These are phyloP conservation scores for Lysandra coridon DNA, from an alignment of 2,888 invertebrate species.

Conservation along the genomic window DNA sequence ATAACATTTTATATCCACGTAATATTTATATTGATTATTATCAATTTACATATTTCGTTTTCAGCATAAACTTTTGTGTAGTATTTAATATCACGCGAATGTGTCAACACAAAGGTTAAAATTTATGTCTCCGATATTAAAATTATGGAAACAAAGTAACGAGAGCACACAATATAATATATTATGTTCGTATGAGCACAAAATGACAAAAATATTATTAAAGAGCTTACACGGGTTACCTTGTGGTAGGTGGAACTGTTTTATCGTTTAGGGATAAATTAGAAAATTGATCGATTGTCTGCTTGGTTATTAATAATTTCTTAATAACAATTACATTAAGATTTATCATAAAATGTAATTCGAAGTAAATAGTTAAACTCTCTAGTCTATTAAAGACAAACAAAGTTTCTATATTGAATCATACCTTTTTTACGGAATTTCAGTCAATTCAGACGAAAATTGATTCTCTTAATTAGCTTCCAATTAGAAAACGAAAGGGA, in stretches of 20 bases:
- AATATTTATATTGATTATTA: background rate
- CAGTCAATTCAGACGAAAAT: background rate
- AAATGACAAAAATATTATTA: background rate
- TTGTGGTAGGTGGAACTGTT: background rate
- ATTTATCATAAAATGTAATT: no score
- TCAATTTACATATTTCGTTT: background rate
- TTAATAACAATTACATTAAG: no score
- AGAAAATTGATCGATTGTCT: background rate
- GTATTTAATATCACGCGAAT: constrained; percentile 5
- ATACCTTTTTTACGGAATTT: background rate
- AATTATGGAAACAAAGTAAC: background rate
- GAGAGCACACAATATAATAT: constrained; percentile 3
- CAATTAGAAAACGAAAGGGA: background rate
- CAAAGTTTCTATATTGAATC: background rate
- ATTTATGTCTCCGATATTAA: constrained; percentile 21
- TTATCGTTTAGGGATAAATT: background rate
- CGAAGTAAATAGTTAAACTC: no score
- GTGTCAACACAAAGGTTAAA: background rate
- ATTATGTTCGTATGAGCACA: constrained; percentile 8
- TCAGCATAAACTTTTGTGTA: background rate
- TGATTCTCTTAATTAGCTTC: background rate
- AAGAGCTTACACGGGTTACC: background rate
- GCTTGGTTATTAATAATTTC: background rate
- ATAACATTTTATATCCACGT: background rate
- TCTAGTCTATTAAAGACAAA: no score